A percentile compares a stretch with the other conserved stretches of the same genome.
phyloP scores from a whole-genome alignment of 2,113 vertebrate species.

The Anseranas semipalmata region DNA sequence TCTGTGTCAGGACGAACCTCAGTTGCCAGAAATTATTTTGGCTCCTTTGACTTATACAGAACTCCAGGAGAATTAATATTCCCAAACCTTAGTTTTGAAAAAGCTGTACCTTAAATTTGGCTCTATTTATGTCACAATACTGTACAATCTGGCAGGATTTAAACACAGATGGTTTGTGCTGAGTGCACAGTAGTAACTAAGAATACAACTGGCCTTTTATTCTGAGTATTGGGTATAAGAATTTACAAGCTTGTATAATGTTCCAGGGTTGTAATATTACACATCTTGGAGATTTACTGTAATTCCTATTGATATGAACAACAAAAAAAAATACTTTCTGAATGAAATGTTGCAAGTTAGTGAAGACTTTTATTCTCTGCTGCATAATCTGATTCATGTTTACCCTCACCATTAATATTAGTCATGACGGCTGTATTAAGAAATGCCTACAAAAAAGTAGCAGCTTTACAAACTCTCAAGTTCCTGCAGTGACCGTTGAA shows the following conservation, averaged over 20 bases:
- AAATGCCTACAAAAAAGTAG: background rate
- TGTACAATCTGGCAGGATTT: background rate
- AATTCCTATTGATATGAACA: background rate
- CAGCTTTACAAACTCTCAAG: background rate
- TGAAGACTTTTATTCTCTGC: background rate
- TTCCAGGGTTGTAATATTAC: background rate
- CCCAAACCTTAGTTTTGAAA: background rate
- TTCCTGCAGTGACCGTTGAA: background rate
- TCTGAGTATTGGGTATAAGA: background rate
- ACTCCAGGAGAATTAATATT: background rate
- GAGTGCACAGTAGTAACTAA: background rate
- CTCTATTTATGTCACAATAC: background rate
- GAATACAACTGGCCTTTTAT: background rate
- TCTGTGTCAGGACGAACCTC: background rate
- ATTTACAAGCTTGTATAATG: background rate
- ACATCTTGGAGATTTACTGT: background rate
- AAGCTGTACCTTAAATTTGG: background rate
- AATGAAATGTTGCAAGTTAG: conserved; percentile 27
- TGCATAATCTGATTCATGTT: conserved; percentile 2
- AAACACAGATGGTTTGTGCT: background rate
- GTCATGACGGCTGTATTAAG: background rate
- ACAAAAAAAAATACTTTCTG: background rate
- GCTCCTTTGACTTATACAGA: background rate
- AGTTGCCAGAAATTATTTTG: conserved; percentile 7
- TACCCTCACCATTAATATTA: background rate